Conservation (phyloP, 2,888 invertebrate genomes). For the Torymus tubicola region DNA sequence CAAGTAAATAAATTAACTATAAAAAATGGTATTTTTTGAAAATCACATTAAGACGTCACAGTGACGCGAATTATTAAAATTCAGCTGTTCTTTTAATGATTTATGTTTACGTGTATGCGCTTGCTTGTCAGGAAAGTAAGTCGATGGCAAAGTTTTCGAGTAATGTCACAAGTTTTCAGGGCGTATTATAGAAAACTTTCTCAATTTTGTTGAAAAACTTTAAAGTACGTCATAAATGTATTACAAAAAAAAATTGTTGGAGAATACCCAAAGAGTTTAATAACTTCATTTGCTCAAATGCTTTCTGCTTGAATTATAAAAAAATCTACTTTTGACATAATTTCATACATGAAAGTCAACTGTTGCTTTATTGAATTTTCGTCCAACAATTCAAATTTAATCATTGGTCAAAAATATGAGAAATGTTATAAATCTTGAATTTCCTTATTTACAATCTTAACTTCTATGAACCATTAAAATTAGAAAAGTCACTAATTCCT, state of each 20-base stretch:
- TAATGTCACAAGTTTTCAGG: constrained; percentile 1
- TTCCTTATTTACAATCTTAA: too few relatives aligned
- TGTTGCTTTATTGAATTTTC: too few relatives aligned
- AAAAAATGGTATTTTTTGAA: neutral
- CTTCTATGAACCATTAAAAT: too few relatives aligned
- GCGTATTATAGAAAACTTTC: neutral
- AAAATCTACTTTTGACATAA: too few relatives aligned
- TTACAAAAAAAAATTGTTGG: neutral
- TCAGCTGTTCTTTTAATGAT: neutral
- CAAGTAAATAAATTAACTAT: too few relatives aligned
- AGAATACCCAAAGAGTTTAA: neutral
- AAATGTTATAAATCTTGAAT: too few relatives aligned
- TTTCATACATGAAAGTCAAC: too few relatives aligned
- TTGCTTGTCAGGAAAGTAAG: neutral
- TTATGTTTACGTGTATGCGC: neutral
- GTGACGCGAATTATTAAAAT: constrained; percentile 10
- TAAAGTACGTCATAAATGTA: neutral
- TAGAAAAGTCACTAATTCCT: too few relatives aligned
- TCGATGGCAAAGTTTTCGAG: neutral
- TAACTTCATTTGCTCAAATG: too few relatives aligned
- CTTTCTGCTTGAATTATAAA: too few relatives aligned
- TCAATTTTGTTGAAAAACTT: neutral
- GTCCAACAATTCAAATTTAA: too few relatives aligned
- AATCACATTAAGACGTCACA: neutral
- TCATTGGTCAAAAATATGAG: too few relatives aligned